These are phyloP conservation scores for Nephrotoma flavescens DNA, from an alignment of 2,888 invertebrate genomes.

Conservation along the genomic window DNA sequence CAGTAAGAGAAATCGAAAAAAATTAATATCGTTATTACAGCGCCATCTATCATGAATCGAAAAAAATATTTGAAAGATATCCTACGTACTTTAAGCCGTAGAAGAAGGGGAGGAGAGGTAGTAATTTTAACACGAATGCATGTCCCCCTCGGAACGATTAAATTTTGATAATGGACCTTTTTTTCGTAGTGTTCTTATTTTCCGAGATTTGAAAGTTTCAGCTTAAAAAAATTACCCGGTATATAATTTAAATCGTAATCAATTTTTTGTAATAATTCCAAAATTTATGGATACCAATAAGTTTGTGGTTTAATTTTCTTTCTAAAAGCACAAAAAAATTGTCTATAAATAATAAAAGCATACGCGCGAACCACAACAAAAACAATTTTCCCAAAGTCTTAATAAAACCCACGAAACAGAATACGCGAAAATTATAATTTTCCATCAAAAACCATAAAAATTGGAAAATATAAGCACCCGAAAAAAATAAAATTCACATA, in stretches of 20 bases:
- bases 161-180: no score
- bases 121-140: no score
- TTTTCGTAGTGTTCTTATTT: no score
- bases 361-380: background rate
- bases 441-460: slow-evolving; percentile 1
- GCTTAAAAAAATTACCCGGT: background rate
- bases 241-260: background rate
- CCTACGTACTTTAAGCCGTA: no score
- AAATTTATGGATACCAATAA: slow-evolving; percentile 1
- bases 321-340: background rate
- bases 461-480: background rate
- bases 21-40: no score
- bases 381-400: slow-evolving; percentile 1
- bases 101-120: no score
- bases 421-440: background rate
- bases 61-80: no score
- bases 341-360: background rate
- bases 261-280: background rate
- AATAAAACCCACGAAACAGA: background rate
- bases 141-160: no score
- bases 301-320: background rate
- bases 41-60: no score
- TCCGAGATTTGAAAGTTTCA: no score
- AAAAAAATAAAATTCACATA: background rate
- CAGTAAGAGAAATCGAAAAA: no score